These are phyloP conservation scores for Phrynosoma platyrhinos DNA, from an alignment of 2,113 vertebrate genomes.

Conservation along the genomic window DNA sequence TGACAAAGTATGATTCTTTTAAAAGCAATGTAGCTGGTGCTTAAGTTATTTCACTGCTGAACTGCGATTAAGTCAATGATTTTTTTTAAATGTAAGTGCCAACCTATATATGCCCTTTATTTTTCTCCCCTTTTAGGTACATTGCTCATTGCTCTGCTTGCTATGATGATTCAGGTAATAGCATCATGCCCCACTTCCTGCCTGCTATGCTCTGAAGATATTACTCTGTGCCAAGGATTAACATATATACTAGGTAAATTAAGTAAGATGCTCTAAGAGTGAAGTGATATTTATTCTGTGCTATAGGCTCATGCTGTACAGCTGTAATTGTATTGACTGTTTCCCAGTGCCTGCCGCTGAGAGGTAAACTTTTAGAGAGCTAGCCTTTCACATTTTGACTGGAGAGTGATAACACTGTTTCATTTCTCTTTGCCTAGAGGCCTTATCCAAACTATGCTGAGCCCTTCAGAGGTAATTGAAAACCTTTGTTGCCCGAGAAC, in stretches of 20 bases:
- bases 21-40: neutral
- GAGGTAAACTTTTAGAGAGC: constrained; percentile 30
- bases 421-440: constrained; percentile 16
- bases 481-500: constrained; percentile 24
- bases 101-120: constrained; percentile 5
- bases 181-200: constrained; percentile 75
- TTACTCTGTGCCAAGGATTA: constrained; percentile 79
- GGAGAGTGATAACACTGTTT: constrained; percentile 6
- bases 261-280: neutral
- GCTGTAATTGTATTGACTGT: neutral
- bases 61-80: neutral
- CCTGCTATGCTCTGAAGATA: constrained; percentile 72
- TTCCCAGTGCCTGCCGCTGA: neutral
- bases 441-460: constrained; percentile 31
- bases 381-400: neutral
- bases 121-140: constrained; percentile 69
- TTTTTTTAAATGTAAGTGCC: neutral
- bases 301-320: neutral
- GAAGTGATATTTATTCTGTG: neutral
- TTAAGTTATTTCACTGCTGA: constrained; percentile 12
- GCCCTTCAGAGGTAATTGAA: constrained; percentile 37
- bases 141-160: constrained; percentile 65
- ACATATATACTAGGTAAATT: constrained; percentile 74
- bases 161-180: constrained; percentile 46
- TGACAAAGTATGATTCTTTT: neutral